Percentiles rank a stretch among this genome's conserved stretches.
phyloP scores from a whole-genome alignment of 2,888 invertebrate species.

The Dascillus cervinus region DNA sequence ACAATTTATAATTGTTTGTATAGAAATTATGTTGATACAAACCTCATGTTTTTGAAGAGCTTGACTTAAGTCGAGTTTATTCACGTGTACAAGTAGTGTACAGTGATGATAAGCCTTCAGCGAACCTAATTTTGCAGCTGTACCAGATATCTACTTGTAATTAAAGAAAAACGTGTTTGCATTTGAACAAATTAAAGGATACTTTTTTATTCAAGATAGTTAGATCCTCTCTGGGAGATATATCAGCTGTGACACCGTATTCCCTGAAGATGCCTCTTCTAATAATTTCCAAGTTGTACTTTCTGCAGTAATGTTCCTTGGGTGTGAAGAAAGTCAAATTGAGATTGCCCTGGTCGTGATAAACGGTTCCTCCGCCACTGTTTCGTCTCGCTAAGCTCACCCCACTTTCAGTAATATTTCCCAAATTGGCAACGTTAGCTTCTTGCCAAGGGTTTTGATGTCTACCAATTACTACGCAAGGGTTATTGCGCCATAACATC shows the following conservation, averaged over 20 bases:
- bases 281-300: constrained; percentile 81
- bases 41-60: constrained; percentile 71
- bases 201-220: constrained; percentile 72
- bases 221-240: constrained; percentile 83
- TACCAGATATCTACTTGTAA: constrained; percentile 78
- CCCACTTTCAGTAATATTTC: constrained; percentile 46
- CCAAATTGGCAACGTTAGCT: constrained; percentile 64
- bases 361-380: constrained; percentile 95
- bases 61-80: constrained; percentile 65
- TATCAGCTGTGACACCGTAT: constrained; percentile 68
- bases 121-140: constrained; percentile 85
- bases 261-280: constrained; percentile 72
- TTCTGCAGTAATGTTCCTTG: constrained; percentile 73
- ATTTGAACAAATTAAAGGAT: constrained; percentile 43
- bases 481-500: constrained; percentile 88
- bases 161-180: constrained; percentile 14
- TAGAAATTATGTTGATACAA: too few relatives aligned
- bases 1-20: neutral
- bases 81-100: constrained; percentile 83
- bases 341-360: constrained; percentile 89
- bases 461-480: constrained; percentile 91
- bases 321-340: constrained; percentile 90
- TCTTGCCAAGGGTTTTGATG: constrained; percentile 97
- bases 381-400: constrained; percentile 80
- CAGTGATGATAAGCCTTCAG: constrained; percentile 95